phyloP scores from a whole-genome alignment of 2,888 invertebrate genomes.

The Agrochola macilenta region DNA sequence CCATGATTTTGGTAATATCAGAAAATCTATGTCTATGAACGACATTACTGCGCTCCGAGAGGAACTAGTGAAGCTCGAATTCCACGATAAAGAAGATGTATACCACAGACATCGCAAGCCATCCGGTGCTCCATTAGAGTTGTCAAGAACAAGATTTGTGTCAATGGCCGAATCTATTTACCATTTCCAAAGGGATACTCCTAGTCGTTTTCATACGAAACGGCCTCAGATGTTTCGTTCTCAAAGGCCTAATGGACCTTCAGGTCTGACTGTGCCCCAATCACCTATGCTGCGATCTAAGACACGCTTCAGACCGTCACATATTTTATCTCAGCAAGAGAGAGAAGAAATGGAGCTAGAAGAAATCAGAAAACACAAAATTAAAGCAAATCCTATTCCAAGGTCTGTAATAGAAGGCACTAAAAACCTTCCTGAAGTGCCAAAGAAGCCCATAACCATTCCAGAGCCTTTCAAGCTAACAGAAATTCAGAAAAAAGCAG shows the following conservation, averaged over 20 bases:
- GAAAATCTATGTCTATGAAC: slow-evolving; percentile 85
- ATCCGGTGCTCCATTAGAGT: slow-evolving; percentile 72
- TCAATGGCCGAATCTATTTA: slow-evolving; percentile 91
- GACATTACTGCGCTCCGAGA: slow-evolving; percentile 79
- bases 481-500: slow-evolving; percentile 86
- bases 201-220: slow-evolving; percentile 88
- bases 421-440: slow-evolving; percentile 86
- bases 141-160: slow-evolving; percentile 87
- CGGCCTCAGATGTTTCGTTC: slow-evolving; percentile 77
- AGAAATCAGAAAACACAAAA: slow-evolving; percentile 92
- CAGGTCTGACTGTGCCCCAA: slow-evolving; percentile 86
- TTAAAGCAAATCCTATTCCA: slow-evolving; percentile 92
- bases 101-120: slow-evolving; percentile 74
- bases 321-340: slow-evolving; percentile 91
- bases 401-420: slow-evolving; percentile 90
- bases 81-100: slow-evolving; percentile 70
- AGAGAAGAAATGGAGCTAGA: slow-evolving; percentile 91
- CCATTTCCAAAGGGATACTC: slow-evolving; percentile 90
- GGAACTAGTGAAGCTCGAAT: slow-evolving; percentile 73
- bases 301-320: slow-evolving; percentile 88
- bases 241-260: slow-evolving; percentile 69
- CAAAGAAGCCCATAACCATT: slow-evolving; percentile 90
- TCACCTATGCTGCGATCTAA: slow-evolving; percentile 90
- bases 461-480: slow-evolving; percentile 92
- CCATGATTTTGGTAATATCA: slow-evolving; percentile 75